phyloP scores from a whole-genome alignment of 2,797 vertebrate genomes.

The Pelochelys cantorii region DNA sequence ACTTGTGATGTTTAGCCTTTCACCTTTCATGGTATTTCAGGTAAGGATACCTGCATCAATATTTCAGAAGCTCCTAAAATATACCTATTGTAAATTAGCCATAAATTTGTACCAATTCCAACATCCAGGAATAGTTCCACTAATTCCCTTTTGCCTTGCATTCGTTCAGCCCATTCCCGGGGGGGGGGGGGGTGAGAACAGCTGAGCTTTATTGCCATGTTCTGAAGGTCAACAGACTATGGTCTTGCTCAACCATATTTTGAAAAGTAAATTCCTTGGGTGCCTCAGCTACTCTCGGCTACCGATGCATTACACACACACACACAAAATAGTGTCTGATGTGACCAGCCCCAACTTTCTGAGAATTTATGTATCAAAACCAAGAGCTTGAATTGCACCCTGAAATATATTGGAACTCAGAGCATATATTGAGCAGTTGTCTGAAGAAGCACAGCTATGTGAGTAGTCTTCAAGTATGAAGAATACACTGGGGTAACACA shows the following conservation, averaged over 20 bases:
- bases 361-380: background rate
- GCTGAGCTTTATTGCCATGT: background rate
- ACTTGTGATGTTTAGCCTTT: background rate
- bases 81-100: background rate
- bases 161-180: background rate
- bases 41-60: background rate
- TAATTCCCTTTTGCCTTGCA: background rate
- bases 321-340: background rate
- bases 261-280: background rate
- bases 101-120: background rate
- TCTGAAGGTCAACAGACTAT: background rate
- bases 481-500: background rate
- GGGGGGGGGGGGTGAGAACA: fast-evolving
- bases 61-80: constrained; percentile 1
- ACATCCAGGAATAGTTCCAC: background rate
- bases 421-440: background rate
- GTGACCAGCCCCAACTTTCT: background rate
- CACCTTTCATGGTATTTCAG: background rate
- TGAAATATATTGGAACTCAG: background rate
- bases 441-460: background rate
- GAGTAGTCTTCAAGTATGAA: background rate
- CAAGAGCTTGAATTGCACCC: background rate
- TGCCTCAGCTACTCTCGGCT: background rate
- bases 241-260: background rate
- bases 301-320: background rate